Evolutionary conservation across 2,113 vertebrate species (phyloP), one percentile per base, ranked within the genome.

Genomic region (Cariama cristata): DNA sequence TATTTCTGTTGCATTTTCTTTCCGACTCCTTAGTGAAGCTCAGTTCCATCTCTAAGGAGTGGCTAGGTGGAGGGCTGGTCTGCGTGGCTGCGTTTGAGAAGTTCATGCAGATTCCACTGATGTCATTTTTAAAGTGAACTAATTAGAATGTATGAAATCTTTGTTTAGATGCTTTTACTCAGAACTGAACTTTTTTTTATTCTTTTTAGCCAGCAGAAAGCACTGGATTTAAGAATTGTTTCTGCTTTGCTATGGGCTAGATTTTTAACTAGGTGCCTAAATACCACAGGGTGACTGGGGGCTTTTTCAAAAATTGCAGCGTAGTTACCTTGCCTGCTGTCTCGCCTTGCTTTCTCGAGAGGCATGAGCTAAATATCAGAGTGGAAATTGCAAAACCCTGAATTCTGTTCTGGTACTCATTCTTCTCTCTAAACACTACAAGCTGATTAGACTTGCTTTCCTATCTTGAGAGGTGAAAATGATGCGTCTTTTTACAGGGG

Each of bases 221-320:
- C 45, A 49, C 49, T 76, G 58, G 62, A 53, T 94, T 86, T 90
- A 93, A 82, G 81, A 90, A 79, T 45, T 79, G 56, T 47, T 90
- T 91, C 74, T 97, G 68, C 59, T 76, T 91, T 91, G 77, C 81
- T 94, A 73, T 4, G 2, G 93, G 90, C 81, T 96, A 83, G 66
- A 66, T 93, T 95, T 94, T 88, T 79, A 91, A 76, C 81, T 90
- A 72, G 68, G 60, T 93, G n/a, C 33, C 38, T 82, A 94, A 95
- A 96, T 93, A 90, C 77, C 81, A 88, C 45, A 23, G 5, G 26
- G 81, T 64, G 56, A 30, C 87, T 95, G 85, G 93, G 79, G 87
- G 92, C 85, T 95, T 88, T 67, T 74, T 91, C 63, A 89, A 42
- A 91, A 92, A 63, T 87, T 93, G 73, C 58, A 45, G 42, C 2